Conservation (phyloP, 2,797 vertebrate species). For the Cossypha niveicapilla region DNA sequence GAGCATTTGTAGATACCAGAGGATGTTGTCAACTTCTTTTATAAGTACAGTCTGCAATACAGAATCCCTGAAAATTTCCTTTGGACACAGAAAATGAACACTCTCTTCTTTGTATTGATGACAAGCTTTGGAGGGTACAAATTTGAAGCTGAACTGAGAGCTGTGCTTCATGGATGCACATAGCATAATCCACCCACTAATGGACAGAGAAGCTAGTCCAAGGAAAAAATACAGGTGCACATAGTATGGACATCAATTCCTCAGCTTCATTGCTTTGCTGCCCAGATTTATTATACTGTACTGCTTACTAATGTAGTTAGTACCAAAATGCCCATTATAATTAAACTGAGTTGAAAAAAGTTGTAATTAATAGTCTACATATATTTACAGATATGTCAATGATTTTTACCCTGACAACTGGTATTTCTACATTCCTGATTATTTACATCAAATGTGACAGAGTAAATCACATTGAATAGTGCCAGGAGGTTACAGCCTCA, state of each 20-base stretch:
- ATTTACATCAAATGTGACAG: neutral
- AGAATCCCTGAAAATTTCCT: neutral
- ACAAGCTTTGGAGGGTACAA: neutral
- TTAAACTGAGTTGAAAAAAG: neutral
- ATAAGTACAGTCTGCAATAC: neutral
- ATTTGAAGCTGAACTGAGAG: neutral
- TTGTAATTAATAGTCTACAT: neutral
- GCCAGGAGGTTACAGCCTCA: neutral
- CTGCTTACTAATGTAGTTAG: neutral
- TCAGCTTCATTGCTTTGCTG: neutral
- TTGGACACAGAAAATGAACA: neutral
- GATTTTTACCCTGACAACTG: neutral
- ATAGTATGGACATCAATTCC: neutral
- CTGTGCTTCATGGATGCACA: neutral
- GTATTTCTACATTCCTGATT: neutral
- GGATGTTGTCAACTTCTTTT: neutral
- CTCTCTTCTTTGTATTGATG: accelerated
- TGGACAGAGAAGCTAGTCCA: neutral
- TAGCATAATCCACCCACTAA: neutral
- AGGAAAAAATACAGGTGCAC: neutral
- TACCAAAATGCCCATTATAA: neutral
- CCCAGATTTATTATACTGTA: neutral
- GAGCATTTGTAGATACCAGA: neutral
- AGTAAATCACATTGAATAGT: neutral
- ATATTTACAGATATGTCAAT: neutral